These are phyloP conservation scores for Armadillidium nasatum DNA, from an alignment of 1,140 invertebrate species.

Conservation along the genomic window DNA sequence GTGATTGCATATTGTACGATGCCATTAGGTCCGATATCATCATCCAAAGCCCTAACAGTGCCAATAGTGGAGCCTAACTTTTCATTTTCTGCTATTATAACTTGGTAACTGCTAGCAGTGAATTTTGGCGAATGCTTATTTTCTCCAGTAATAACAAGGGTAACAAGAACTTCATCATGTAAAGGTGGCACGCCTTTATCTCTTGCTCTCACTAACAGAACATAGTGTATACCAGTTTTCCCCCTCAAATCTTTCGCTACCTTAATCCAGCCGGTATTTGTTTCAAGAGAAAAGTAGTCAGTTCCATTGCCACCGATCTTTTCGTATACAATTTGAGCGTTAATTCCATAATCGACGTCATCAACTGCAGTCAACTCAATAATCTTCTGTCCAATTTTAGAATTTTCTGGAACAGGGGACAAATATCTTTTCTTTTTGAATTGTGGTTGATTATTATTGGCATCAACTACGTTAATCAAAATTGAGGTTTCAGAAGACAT, in stretches of 20 bases:
- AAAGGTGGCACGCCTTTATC: conserved; percentile 83
- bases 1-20: conserved; percentile 78
- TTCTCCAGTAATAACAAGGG: conserved; percentile 75
- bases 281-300: conserved; percentile 70
- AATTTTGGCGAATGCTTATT: conserved; percentile 77
- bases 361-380: conserved; percentile 68
- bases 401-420: conserved; percentile 74
- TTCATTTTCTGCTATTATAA: conserved; percentile 85
- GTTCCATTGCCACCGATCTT: conserved; percentile 71
- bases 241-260: conserved; percentile 57
- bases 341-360: conserved; percentile 72
- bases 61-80: conserved; percentile 76
- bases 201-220: conserved; percentile 63
- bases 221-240: conserved; percentile 56
- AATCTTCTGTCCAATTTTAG: conserved; percentile 60
- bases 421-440: conserved; percentile 67
- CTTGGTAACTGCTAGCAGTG: conserved; percentile 76
- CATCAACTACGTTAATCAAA: conserved; percentile 81
- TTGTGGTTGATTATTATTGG: conserved; percentile 80
- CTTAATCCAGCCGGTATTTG: conserved; percentile 70
- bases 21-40: conserved; percentile 80
- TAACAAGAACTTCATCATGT: conserved; percentile 65
- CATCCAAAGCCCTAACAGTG: conserved; percentile 75
- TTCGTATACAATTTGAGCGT: conserved; percentile 78
- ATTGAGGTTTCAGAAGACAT: conserved; percentile 77